Base-by-base conservation (phyloP, 2,797 vertebrate species). In the Sebastes matsubarae region DNA sequence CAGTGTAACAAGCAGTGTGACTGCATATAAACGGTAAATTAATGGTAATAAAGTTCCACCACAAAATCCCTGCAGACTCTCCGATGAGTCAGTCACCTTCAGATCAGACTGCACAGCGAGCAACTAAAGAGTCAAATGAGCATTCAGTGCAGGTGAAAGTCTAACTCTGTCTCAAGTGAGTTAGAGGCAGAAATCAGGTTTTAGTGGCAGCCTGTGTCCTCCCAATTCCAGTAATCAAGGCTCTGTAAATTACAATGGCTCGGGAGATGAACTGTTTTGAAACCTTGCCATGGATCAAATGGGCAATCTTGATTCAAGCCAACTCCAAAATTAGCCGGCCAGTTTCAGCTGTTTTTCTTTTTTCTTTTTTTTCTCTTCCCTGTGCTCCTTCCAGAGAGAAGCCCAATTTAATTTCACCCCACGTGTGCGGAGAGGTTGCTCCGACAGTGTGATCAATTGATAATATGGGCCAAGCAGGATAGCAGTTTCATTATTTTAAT, bases 401-500 rank as follows among this genome's bases (percentile, higher is more conserved):
- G 38, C 42, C 54, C 30, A 74, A 81, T 88, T 89, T 87, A 79
- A 87, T 90, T 82, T 70, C 79, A 64, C 71, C 84, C 79, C 73
- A 63, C 59, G 80, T 87, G 82, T 84, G 79, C 57, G 8, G 36
- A 29, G 67, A 80, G 68, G 79, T 59, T 64, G 27, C 63, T 87
- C 57, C 73, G 83, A 82, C 82, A 61, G 32, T 55, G 82, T 67
- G 89, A 91, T 91, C 87, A 89, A 90, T 80, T 81, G 77, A 91
- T 87, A 79, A 84, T 79, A 77, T 46, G 57, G 69, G 74, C 77
- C 75, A 52, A 79, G 82, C 76, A 61, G 78, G 73, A 67, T 8
- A 69, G 74, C 82, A 75, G 84, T 90, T 89, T 90, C 82, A 92
- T 94, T 91, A 92, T 91, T 92, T 75, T 85, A 87, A 90, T 90